A percentile compares a stretch with the other conserved stretches of the same genome.
These are phyloP conservation scores for Aphrophora alni DNA, from an alignment of 2,888 invertebrate genomes.

Conservation along the genomic window DNA sequence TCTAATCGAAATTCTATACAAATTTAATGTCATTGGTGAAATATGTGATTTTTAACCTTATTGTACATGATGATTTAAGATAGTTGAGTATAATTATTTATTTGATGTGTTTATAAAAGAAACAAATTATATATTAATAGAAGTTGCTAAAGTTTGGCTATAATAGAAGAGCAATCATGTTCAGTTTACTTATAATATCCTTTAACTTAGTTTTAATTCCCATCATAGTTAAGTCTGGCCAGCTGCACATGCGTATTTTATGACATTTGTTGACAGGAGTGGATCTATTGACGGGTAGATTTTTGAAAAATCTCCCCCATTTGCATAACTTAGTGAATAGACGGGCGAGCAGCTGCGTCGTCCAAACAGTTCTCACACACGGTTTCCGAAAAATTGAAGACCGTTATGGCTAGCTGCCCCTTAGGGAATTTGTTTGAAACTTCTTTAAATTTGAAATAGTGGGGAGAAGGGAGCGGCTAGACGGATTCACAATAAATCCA, in stretches of 20 bases:
- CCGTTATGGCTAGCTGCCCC: neutral
- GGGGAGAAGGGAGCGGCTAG: neutral
- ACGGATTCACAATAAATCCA: neutral
- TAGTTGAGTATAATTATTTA: too few relatives aligned
- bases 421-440: neutral
- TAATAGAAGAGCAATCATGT: too few relatives aligned
- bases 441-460: neutral
- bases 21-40: too few relatives aligned
- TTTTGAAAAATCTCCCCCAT: neutral
- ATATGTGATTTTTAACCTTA: too few relatives aligned
- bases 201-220: neutral
- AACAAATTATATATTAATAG: too few relatives aligned
- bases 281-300: neutral
- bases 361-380: neutral
- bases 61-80: too few relatives aligned
- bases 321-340: neutral
- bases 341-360: neutral
- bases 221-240: neutral
- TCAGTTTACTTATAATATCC: too few relatives aligned
- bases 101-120: too few relatives aligned
- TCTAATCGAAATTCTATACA: too few relatives aligned
- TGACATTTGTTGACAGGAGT: neutral
- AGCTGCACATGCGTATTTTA: neutral
- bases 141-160: too few relatives aligned
- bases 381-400: slow-evolving; percentile 4